A percentile compares a stretch with the other conserved stretches of the same genome.
Conservation (phyloP, 2,797 vertebrate species). For the Pristis pectinata region DNA sequence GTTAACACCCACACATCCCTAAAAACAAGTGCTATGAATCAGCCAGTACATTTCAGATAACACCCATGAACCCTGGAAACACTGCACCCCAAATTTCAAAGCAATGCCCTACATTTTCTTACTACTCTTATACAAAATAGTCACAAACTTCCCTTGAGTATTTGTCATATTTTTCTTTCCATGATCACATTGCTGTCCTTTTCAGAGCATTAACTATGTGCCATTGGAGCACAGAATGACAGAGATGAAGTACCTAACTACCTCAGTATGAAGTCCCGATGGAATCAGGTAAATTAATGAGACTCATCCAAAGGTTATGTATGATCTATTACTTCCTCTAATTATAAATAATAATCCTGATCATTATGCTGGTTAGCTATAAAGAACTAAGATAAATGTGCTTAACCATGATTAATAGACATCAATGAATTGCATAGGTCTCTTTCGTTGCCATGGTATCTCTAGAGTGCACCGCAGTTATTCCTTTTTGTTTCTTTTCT, state of each 20-base stretch:
- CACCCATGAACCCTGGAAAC: not conserved
- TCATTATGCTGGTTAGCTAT: conserved; percentile 97
- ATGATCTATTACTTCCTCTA: conserved; percentile 99
- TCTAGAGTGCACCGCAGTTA: conserved; percentile 49
- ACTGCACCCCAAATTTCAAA: conserved; percentile 21
- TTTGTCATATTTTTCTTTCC: conserved; percentile 35
- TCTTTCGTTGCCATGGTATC: conserved; percentile 61
- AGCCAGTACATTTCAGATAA: not conserved
- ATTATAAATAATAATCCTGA: conserved; percentile 99
- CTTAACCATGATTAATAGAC: conserved; percentile 84
- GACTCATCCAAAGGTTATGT: conserved; percentile 81
- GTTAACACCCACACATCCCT: conserved; percentile 25
- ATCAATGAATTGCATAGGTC: conserved; percentile 60
- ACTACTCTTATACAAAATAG: not conserved
- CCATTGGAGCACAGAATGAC: conserved; percentile 69
- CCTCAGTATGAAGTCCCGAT: conserved; percentile 72
- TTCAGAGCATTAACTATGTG: conserved; percentile 58
- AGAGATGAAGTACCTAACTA: conserved; percentile 85
- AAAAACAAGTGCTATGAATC: conserved; percentile 9
- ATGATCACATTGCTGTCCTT: conserved; percentile 43
- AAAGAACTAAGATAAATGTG: conserved; percentile 91
- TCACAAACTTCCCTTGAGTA: conserved; percentile 19
- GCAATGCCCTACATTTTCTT: conserved; percentile 32
- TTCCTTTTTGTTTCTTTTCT: conserved; percentile 46
- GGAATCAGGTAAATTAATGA: conserved; percentile 93